Base-by-base conservation (phyloP, 2,888 invertebrate genomes). In the Deilephila elpenor region DNA sequence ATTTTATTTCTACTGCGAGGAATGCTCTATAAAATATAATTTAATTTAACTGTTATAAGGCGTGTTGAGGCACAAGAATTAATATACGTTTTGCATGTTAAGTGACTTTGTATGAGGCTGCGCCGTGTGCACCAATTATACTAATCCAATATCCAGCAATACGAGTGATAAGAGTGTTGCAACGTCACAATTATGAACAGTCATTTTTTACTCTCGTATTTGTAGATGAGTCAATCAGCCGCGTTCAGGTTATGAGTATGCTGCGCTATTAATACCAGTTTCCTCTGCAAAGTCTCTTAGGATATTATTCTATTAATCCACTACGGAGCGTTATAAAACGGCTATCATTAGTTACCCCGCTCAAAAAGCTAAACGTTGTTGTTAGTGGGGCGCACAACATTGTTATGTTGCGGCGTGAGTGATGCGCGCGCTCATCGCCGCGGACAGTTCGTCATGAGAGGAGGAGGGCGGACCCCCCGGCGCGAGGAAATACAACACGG, bases 401-500 rank as follows among this genome's bases (percentile, higher is more conserved):
- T 44, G 44, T 44, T 14, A n/a, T 14, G 0, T 56, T 1, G 56
- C n/a, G 14, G 17, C 44, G 44, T 67, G 44, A 51, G 67, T 44
- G 25, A 25, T 51, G 67, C 17, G 67, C 20, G 44, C 14, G 25
- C 20, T 17, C n/a, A 25, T 17, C 44, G 25, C 5, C 4, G 25
- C 44, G 25, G 67, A 67, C 25, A 67, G n/a, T 67, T 67, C 51
- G 51, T 67, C 67, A 67, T 17, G 17, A 67, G 32, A 34, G 37
- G 44, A 19, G 34, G 34, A 8, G 29, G 67, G 34, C n/a, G 29
- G 67, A 44, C 67, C 67, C 67, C 67, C 67, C 51, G 67, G 5
- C 67, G 25, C 5, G 67, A 25, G 67, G 62, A 62, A 51, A 67
- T 51, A 51, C 44, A 85, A 82, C 79, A 81, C 74, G 75, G 51